Evolutionary conservation across 1,140 invertebrate genomes (phyloP), one percentile per base, ranked within the genome.

Genomic region (Drosophila seguyi): DNA sequence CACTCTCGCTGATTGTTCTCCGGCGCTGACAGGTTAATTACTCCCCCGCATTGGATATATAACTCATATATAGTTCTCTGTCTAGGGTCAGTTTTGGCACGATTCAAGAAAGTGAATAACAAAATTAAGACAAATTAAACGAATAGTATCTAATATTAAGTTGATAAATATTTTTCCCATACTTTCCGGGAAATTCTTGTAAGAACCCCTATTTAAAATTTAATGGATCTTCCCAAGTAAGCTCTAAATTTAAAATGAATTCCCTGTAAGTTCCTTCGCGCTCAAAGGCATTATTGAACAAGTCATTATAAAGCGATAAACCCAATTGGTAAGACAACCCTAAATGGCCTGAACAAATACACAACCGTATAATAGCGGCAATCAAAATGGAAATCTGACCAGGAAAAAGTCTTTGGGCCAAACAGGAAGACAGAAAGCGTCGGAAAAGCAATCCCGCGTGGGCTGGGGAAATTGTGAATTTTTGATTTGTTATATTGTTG

Each of bases 11-110:
- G 80, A 90, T 87, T 80, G 80, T 81, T 84, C 72, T 72, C 45
- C 76, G 65, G 80, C 68, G 84, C 41, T 87, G 85, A 87, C 84
- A 84, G 85, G 76, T 87, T 90, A 84, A 87, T 90, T 78, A 73
- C 63, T 69, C 39, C 59, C 22, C 41, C 55, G 44, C 6, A 25
- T 36, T 25, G 27, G 16, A 4, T 34, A 29, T 38, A 22, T 36
- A 36, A 25, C 10, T 66, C 6, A 45, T 41, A 44, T 65, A 67
- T 10, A 29, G 38, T 63, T 60, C 48, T 45, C 47, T 65, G 55
- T 73, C 59, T 72, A 45, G 69, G 83, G 83, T 86, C 83, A 86
- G 71, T 79, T 87, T 67, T 79, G 36, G 63, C 58, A 39, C 5
- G 16, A 22, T 61, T 16, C 34, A 42, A n/a, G 20, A 2, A 48